Conservation (phyloP, 2,797 vertebrate genomes). For the Pangasius larnaudii region DNA sequence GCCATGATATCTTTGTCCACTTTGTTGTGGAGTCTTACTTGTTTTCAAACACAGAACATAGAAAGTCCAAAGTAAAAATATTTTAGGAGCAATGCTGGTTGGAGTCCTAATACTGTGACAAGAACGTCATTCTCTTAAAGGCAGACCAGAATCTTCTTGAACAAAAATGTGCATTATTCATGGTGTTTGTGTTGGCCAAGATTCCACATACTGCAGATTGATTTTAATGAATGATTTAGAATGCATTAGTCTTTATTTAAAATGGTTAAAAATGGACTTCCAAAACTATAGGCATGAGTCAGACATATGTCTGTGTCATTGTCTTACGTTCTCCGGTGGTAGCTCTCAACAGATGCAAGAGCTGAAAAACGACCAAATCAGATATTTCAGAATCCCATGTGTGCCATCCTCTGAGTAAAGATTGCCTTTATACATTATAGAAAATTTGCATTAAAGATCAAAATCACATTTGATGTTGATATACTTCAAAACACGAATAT, state of each 20-base stretch:
- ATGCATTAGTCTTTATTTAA: slow-evolving; percentile 8
- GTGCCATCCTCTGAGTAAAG: not conserved
- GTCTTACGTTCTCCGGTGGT: not conserved
- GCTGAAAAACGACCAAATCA: not conserved
- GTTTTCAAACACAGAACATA: not conserved
- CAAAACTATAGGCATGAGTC: not conserved
- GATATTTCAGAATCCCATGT: slow-evolving; percentile 1
- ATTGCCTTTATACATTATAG: not conserved
- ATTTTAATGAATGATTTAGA: slow-evolving; percentile 4
- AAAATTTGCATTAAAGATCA: not conserved
- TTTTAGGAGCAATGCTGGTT: not conserved
- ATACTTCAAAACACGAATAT: not conserved
- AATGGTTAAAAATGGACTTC: not conserved
- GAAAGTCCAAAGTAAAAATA: not conserved
- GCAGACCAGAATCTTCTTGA: not conserved
- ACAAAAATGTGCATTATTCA: not conserved
- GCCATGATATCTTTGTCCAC: slow-evolving; percentile 11
- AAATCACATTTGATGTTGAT: not conserved
- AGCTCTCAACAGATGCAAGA: not conserved
- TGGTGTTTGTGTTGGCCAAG: not conserved
- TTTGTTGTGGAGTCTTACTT: not conserved
- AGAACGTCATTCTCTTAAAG: not conserved
- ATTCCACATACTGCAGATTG: not conserved
- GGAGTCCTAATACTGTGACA: not conserved
- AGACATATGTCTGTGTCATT: slow-evolving; percentile 5